These are phyloP conservation scores for Philonicus albiceps DNA, from an alignment of 2,888 invertebrate species.

Conservation along the genomic window DNA sequence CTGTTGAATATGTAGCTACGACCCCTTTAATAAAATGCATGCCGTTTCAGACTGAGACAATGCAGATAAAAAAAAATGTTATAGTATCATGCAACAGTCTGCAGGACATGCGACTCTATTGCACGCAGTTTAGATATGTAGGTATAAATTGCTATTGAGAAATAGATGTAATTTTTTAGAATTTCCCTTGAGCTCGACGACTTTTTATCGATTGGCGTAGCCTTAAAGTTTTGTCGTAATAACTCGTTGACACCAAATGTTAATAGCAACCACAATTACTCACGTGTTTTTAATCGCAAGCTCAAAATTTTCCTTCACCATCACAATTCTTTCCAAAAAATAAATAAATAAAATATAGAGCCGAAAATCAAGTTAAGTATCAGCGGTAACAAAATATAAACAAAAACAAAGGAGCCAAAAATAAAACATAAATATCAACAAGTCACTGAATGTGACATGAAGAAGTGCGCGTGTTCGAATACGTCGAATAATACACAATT, in stretches of 20 bases:
- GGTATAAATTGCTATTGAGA: background rate
- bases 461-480: background rate
- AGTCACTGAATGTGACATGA: background rate
- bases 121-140: too few relatives aligned
- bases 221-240: background rate
- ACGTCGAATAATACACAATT: background rate
- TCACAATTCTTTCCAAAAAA: background rate
- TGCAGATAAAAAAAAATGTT: too few relatives aligned
- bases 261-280: background rate
- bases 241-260: background rate
- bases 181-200: background rate
- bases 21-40: background rate
- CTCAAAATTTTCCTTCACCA: background rate
- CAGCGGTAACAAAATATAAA: background rate
- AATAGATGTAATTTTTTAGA: background rate
- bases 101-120: background rate
- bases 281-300: background rate
- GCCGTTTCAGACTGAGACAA: background rate
- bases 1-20: background rate
- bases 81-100: background rate
- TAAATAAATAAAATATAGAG: too few relatives aligned
- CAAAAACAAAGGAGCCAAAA: background rate
- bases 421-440: background rate
- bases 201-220: background rate
- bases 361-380: background rate